Evolutionary conservation across 2,797 vertebrate species (phyloP), one percentile per base, ranked within the genome.

Genomic region (Macropus fuliginosus): DNA sequence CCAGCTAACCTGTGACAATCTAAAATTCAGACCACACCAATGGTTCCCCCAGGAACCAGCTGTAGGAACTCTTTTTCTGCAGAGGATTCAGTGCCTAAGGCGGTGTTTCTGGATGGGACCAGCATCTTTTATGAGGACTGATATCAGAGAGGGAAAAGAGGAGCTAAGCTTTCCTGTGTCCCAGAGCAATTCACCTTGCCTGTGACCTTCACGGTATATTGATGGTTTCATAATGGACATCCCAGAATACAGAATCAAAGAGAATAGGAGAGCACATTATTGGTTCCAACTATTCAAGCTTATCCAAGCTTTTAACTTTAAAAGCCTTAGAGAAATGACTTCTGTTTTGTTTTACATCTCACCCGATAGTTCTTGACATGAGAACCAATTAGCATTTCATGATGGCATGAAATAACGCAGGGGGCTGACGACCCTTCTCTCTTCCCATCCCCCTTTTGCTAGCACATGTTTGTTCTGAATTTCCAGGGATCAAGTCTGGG

Each of bases 221-320:
- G 96, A 97, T 93, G 95, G 94, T 91, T 98, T 96, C 92, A 9
- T 97, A 98, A 98, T 55, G 96, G 97, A 94, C 96, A 54, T 91
- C 92, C 92, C 97, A 95, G 96, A 98, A 97, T 59, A 97, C 50
- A 93, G 97, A 97, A 98, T 97, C 98, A 98, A 98, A 98, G 95
- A 90, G 96, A 98, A 97, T 95, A 94, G 54, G 92, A 96, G 93
- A 97, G 92, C 97, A 90, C 91, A 91, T 90, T 97, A 97, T 93
- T 97, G 98, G 96, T 97, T 97, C 97, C 97, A 97, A 98, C 97
- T 97, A 98, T 98, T 98, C 97, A 97, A 98, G 97, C 94, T 98
- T 96, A 98, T 97, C 97, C 96, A 91, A 56, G 92, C 97, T 98
- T 98, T 98, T 98, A 98, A 98, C 98, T 98, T 98, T 98, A 98